phyloP scores from a whole-genome alignment of 2,113 vertebrate genomes.

The Osmerus eperlanus region DNA sequence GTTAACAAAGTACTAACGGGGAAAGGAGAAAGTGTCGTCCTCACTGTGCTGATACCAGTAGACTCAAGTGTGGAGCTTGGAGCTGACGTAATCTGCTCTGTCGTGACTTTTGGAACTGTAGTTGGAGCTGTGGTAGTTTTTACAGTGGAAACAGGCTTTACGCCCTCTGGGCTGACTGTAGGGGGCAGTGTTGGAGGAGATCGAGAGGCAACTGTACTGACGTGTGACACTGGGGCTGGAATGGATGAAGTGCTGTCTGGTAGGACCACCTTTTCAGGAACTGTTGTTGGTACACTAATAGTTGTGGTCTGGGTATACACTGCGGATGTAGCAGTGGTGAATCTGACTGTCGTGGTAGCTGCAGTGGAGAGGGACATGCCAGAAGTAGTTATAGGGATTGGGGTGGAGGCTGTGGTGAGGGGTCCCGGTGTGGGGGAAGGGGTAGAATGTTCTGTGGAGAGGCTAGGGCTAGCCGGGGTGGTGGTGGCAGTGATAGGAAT shows the following conservation, averaged over 20 bases:
- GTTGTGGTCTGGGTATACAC: conserved; percentile 16
- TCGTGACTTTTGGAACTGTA: conserved; percentile 11
- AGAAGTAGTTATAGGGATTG: conserved; percentile 12
- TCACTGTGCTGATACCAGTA: conserved; percentile 24
- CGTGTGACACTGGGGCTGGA: conserved; percentile 15
- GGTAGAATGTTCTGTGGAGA: conserved; percentile 14
- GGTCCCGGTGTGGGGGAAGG: neutral
- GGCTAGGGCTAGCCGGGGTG: conserved; percentile 15
- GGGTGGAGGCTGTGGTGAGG: neutral
- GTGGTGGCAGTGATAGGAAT: conserved; percentile 33
- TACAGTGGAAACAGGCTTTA: conserved; percentile 37
- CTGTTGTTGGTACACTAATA: neutral
- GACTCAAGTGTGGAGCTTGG: conserved; percentile 16
- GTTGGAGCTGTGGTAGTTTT: conserved; percentile 35
- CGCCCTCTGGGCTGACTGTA: conserved; percentile 41
- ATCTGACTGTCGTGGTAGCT: conserved; percentile 3
- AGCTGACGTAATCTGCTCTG: conserved; percentile 24
- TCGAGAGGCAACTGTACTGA: conserved; percentile 17
- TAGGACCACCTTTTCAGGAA: conserved; percentile 2
- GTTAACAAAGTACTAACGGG: conserved; percentile 40
- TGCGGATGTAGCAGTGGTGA: neutral
- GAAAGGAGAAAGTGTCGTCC: conserved; percentile 41
- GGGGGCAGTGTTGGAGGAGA: conserved; percentile 10
- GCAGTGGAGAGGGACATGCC: conserved; percentile 19
- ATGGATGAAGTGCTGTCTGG: conserved; percentile 6